Evolutionary conservation across 2,888 invertebrate genomes (phyloP), one percentile per base, ranked within the genome.

Genomic region (Anaspis maculata): DNA sequence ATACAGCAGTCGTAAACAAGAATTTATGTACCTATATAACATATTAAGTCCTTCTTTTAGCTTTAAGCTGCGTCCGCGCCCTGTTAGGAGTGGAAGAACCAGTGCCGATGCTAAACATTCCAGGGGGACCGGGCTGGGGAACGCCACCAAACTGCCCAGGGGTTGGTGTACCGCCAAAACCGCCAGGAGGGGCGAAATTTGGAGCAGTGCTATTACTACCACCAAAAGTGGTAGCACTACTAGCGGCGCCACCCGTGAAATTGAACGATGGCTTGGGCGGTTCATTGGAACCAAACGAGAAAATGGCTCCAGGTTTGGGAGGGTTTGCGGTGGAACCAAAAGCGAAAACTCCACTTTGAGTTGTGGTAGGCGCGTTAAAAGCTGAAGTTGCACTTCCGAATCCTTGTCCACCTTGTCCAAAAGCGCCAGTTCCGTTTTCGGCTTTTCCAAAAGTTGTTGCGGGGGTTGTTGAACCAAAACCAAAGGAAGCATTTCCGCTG

Each of bases 211-310:
- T 19, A 19, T 9, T 9, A 19, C 19, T 19, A 5, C 19, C 19
- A 19, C 19, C 19, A 19, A 19, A 19, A 6, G 19, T 9, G 5
- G 19, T 5, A 9, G 19, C 9, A 19, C 19, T 9, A 19, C 9
- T 19, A 19, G n/a, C n/a, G n/a, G n/a, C n/a, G n/a, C n/a, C n/a
- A n/a, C n/a, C n/a, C n/a, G 6, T 19, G 19, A 37, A 37, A 15
- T 32, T 37, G 13, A 37, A 37, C 5, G 32, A 6, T 4, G 32
- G 29, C 14, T 37, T 37, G 4, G 32, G 29, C 12, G 37, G 25
- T 25, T 37, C 32, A 21, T 10, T 28, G 1, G 24, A 11, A 10
- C 32, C 37, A 19, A 37, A 37, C 11, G 37, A 37, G 27, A 37
- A 37, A 7, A 37, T 26, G 1, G n/a, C n/a, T n/a, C n/a, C n/a